Conservation (phyloP, 2,888 invertebrate species). For the Tetrapedia diversipes region DNA sequence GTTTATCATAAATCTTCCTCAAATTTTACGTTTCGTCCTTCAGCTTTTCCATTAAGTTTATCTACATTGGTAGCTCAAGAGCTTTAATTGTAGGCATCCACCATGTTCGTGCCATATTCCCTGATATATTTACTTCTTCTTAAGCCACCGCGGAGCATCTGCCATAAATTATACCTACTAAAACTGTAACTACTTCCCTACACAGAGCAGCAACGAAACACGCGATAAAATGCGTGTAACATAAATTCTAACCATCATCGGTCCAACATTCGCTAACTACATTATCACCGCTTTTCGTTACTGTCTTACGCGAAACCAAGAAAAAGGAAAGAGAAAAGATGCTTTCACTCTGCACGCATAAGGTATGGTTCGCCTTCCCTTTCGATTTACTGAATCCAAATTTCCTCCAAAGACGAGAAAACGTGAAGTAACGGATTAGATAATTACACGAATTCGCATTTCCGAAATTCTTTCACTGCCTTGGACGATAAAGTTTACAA, state of each 20-base stretch:
- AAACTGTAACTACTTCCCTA: neutral
- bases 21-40: neutral
- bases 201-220: conserved; percentile 3
- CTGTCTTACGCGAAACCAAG: neutral
- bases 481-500: too few relatives aligned
- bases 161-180: neutral
- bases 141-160: neutral
- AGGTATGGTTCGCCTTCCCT: neutral
- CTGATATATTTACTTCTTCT: neutral
- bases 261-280: neutral
- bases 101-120: neutral
- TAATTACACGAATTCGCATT: neutral
- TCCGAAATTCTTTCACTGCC: too few relatives aligned
- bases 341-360: neutral
- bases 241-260: conserved; percentile 7
- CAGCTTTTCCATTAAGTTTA: neutral
- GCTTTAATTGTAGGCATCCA: neutral
- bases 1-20: neutral
- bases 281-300: neutral
- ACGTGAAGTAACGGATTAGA: neutral
- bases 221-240: neutral
- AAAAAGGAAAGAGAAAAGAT: neutral
- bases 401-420: neutral
- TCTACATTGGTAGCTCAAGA: neutral
- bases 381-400: neutral